These are phyloP conservation scores for Panthera uncia DNA, from an alignment of 2,113 vertebrate genomes.

Conservation along the genomic window DNA sequence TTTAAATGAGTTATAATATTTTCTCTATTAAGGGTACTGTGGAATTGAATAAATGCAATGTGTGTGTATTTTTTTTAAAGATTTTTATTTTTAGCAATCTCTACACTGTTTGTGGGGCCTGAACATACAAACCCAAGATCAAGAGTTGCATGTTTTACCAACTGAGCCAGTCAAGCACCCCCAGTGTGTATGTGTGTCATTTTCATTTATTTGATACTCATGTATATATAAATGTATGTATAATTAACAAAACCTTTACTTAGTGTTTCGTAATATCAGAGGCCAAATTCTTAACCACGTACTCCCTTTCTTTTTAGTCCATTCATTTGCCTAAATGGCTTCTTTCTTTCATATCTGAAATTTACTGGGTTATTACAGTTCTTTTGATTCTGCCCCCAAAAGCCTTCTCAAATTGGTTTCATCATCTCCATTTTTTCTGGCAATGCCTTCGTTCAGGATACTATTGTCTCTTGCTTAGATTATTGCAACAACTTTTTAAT, in stretches of 20 bases:
- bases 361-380: not conserved
- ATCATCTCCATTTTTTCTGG: not conserved
- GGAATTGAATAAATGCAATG: not conserved
- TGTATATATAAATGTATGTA: not conserved
- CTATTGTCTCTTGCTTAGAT: not conserved
- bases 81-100: not conserved
- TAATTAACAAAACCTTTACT: not conserved
- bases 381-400: not conserved
- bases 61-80: not conserved
- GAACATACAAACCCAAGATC: not conserved
- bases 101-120: not conserved
- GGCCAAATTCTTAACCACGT: not conserved
- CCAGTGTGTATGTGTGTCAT: not conserved
- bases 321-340: not conserved
- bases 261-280: constrained; percentile 14
- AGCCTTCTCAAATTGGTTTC: constrained; percentile 4
- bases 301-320: constrained; percentile 18
- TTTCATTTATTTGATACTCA: not conserved
- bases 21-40: not conserved
- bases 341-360: not conserved
- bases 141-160: not conserved
- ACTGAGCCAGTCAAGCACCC: not conserved
- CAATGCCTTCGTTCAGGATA: not conserved
- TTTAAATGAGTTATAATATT: constrained; percentile 8
- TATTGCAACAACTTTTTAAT: not conserved